Evolutionary conservation across 2,888 invertebrate genomes (phyloP), one percentile per base, ranked within the genome.

Genomic region (Habrosyne pyritoides): DNA sequence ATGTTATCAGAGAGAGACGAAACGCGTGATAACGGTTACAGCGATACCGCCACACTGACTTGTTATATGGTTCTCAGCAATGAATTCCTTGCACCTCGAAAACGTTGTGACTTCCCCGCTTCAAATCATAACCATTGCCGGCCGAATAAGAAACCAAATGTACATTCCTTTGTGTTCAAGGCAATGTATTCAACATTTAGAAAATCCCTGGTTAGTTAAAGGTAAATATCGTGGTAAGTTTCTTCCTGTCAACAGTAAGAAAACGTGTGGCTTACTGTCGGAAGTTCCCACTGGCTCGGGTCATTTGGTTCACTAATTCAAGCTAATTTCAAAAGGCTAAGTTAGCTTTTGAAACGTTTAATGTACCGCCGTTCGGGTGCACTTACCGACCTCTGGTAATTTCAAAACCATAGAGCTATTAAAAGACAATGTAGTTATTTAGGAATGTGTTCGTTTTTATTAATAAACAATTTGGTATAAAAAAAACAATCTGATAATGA

Each of bases 21-120:
- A 57, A 70, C 87, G 42, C 42, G 85, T 83, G 63, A 61, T 54
- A 46, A 59, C 79, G 65, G 69, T 60, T 60, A 64, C 65, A 79
- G 75, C 83, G 86, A 80, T 81, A 68, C 78, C 84, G 83, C 79
- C 78, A 75, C 74, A 89, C 89, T 88, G 84, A 68, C 77, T 78
- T 68, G 58, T 63, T 30, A 64, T 69, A 67, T 66, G 64, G 61
- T 69, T 73, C 73, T 55, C 52, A 55, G 53, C 55, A 57, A 54
- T 52, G 56, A 54, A 63, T 61, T 61, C 57, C 55, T 59, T 50
- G 24, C 63, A 69, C 66, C 56, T 60, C 60, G n/a, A 56, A 53
- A 55, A 53, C 55, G 7, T 6, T 18, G 18, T 18, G 42, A 42
- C 7, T 6, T 18, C 18, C 1, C 12, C 18, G 33, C 33, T n/a